phyloP scores from a whole-genome alignment of 2,888 invertebrate genomes.

The Phyllotreta cruciferae region DNA sequence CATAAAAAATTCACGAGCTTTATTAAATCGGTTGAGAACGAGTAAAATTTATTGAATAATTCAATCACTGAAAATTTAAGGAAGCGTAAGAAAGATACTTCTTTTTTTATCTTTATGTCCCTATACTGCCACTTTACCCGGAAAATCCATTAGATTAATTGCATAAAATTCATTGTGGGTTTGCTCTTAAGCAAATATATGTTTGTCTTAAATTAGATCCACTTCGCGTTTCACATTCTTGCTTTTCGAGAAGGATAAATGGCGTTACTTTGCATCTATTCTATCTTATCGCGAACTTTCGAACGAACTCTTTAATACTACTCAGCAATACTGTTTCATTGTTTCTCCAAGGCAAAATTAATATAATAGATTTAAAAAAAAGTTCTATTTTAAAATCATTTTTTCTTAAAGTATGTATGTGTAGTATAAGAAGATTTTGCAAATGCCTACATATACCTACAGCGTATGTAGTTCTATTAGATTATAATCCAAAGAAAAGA shows the following conservation, averaged over 20 bases:
- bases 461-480: constrained; percentile 35
- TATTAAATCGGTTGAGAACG: constrained; percentile 15
- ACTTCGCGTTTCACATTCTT: constrained; percentile 24
- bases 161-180: constrained; percentile 33
- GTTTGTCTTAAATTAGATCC: constrained; percentile 33
- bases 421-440: too few species aligned
- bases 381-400: too few species aligned
- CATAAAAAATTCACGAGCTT: constrained; percentile 18
- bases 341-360: background rate
- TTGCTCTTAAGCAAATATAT: constrained; percentile 31
- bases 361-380: too few species aligned
- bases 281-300: constrained; percentile 9
- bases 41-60: constrained; percentile 27
- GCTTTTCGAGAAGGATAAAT: constrained; percentile 29
- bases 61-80: constrained; percentile 30
- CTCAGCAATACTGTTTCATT: constrained; percentile 5
- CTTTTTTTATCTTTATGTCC: constrained; percentile 30
- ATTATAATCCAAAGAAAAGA: constrained; percentile 41
- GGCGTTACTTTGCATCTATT: constrained; percentile 27
- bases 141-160: constrained; percentile 33
- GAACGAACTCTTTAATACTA: constrained; percentile 4
- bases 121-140: constrained; percentile 31
- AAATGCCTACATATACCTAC: too few species aligned
- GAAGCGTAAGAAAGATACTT: constrained; percentile 20
- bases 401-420: too few species aligned